Conservation (phyloP, 2,113 vertebrate genomes). For the Andinoacara biseriatus region DNA sequence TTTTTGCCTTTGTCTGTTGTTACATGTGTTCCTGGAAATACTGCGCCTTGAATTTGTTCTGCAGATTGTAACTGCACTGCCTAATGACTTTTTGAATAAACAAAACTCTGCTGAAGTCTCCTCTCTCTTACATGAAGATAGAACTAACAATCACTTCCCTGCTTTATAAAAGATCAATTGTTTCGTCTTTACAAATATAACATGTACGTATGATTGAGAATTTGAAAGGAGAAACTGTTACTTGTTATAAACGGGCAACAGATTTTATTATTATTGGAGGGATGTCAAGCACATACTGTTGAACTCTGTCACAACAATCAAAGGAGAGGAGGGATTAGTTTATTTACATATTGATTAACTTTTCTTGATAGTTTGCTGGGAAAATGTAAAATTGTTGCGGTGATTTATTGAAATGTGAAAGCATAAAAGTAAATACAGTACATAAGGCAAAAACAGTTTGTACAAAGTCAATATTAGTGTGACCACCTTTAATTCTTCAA, state of each 20-base stretch:
- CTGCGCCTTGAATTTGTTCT: slow-evolving; percentile 59
- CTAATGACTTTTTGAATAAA: slow-evolving; percentile 61
- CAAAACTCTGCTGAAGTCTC: not conserved
- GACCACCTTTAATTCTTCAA: not conserved
- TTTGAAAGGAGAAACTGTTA: not conserved
- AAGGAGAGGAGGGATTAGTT: not conserved
- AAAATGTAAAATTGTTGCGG: not conserved
- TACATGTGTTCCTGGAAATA: slow-evolving; percentile 39
- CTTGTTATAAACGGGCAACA: not conserved
- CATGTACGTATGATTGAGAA: not conserved
- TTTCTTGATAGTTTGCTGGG: not conserved
- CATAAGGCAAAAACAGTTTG: not conserved
- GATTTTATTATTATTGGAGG: not conserved
- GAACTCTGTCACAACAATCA: not conserved
- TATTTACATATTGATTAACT: not conserved
- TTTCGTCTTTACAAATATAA: not conserved
- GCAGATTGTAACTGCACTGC: slow-evolving; percentile 60
- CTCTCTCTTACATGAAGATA: not conserved
- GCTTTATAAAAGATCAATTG: not conserved
- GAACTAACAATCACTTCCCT: not conserved
- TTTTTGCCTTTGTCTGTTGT: slow-evolving; percentile 51
- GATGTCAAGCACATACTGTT: not conserved
- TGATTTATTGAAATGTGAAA: not conserved
- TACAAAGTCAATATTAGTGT: not conserved
- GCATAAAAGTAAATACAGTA: not conserved